Percentiles rank a stretch among this genome's conserved stretches.
These are phyloP conservation scores for Antechinus stuartii DNA, from an alignment of 2,113 vertebrate genomes.

Conservation along the genomic window DNA sequence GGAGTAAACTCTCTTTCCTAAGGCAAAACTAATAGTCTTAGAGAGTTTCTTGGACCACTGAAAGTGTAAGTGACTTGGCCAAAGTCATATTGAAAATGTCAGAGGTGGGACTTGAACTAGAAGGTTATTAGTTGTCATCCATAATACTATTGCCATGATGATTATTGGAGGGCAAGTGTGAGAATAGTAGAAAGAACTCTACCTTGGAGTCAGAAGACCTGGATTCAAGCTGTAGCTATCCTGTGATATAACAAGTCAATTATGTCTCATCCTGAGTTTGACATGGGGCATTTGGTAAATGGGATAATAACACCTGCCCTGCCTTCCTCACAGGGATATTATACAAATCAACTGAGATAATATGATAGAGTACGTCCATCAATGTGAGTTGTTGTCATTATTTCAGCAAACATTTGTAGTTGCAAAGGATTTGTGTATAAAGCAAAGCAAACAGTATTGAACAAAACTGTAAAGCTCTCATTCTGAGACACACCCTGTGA, in stretches of 20 bases:
- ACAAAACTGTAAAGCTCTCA: neutral
- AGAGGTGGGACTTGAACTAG: neutral
- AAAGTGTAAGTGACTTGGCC: neutral
- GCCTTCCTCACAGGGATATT: neutral
- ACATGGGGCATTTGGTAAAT: neutral
- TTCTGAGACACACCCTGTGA: no score
- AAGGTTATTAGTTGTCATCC: neutral
- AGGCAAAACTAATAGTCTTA: neutral
- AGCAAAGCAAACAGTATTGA: neutral
- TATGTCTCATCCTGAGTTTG: neutral
- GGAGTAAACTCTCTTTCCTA: neutral
- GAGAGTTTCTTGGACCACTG: neutral
- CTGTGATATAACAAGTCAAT: neutral
- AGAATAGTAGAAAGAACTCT: neutral
- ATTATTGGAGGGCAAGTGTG: neutral
- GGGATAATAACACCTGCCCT: neutral
- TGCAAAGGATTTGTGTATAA: neutral
- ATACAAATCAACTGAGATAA: neutral
- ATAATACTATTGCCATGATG: neutral
- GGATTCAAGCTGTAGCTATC: neutral
- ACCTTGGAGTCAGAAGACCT: neutral
- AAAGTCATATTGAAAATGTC: neutral
- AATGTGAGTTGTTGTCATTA: neutral
- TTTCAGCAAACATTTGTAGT: neutral
- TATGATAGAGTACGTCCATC: neutral